Evolutionary conservation across 2,797 vertebrate species (phyloP), one percentile per base, ranked within the genome.

Genomic region (Eleutherodactylus coqui): DNA sequence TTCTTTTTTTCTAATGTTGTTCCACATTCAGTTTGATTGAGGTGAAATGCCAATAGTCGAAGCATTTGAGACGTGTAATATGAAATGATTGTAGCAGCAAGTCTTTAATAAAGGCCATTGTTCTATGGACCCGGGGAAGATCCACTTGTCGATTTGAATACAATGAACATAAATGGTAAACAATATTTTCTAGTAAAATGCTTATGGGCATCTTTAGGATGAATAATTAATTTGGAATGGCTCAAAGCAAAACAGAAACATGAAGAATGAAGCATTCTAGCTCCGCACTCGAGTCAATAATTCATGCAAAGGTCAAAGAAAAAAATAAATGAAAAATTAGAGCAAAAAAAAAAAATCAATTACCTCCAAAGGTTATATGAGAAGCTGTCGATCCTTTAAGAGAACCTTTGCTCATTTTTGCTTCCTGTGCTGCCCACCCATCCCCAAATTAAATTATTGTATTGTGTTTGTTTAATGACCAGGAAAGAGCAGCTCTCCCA

Each of bases 301-400:
- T 45, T 73, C 70, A 73, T 45, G 41, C 70, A 73, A 73, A 73
- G 70, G 70, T 73, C 70, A 45, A 45, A 78, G 34, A 7, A 77
- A 49, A 49, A 53, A 47, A 77, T 29, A 51, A 76, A 76, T 72
- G n/a, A 45, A 73, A 45, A 73, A 45, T 45, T 14, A 45, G 43
- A 45, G 17, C 70, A 73, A 73, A 73, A 70, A 73, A 73, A 73
- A 70, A 67, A 69, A 73, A 73, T 73, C 70, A 73, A 73, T 73
- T 45, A 73, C 24, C 38, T 73, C 70, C 43, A 45, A 69, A 73
- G 70, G 70, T 73, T 45, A 45, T 27, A 27, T 45, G 21, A 73
- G 21, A 43, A 73, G 13, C 21, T 3, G 21, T 38, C 36, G 1
- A 70, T 41, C 36, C 67, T 73, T 70, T 41, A 41, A 72, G 29